Percentiles rank a stretch among this genome's conserved stretches.
These are phyloP conservation scores for Rhyacophila brunnea DNA, from an alignment of 1,140 invertebrate species.

Conservation along the genomic window DNA sequence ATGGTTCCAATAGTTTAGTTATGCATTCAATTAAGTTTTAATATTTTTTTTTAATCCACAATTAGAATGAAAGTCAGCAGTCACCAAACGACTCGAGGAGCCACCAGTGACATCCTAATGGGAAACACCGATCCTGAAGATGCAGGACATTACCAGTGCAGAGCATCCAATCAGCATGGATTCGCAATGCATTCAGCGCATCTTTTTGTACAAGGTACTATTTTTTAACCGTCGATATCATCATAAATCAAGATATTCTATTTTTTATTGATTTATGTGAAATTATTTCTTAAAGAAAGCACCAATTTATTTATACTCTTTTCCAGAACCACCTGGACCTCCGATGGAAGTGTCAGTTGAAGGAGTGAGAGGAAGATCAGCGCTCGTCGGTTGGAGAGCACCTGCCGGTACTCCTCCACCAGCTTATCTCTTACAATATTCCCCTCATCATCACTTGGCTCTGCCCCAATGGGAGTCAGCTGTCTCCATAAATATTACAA, in stretches of 20 bases:
- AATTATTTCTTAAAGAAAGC: too few relatives aligned
- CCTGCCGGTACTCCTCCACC: constrained; percentile 15
- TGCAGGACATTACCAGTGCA: constrained; percentile 74
- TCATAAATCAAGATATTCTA: neutral
- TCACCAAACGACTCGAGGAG: constrained; percentile 25
- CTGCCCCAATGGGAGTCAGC: constrained; percentile 18
- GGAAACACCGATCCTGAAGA: constrained; percentile 49
- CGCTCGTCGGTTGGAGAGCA: constrained; percentile 18
- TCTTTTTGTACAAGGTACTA: constrained; percentile 70
- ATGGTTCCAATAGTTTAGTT: too few relatives aligned
- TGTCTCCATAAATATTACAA: constrained; percentile 14
- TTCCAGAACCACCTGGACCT: constrained; percentile 20
- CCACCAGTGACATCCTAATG: constrained; percentile 27
- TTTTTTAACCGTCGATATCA: neutral
- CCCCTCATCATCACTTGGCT: constrained; percentile 14
- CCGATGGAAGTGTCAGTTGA: constrained; percentile 19
- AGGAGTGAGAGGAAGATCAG: constrained; percentile 16
- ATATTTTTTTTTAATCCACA: too few relatives aligned
- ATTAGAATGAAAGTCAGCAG: constrained; percentile 26
- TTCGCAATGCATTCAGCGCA: constrained; percentile 71
- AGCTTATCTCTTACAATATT: constrained; percentile 21
- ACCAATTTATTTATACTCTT: too few relatives aligned
- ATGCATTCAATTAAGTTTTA: too few relatives aligned
- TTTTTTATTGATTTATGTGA: neutral
- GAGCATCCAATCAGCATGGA: constrained; percentile 73